Conservation (phyloP, 2,888 invertebrate genomes). For the Pristionchus maxplancki region DNA sequence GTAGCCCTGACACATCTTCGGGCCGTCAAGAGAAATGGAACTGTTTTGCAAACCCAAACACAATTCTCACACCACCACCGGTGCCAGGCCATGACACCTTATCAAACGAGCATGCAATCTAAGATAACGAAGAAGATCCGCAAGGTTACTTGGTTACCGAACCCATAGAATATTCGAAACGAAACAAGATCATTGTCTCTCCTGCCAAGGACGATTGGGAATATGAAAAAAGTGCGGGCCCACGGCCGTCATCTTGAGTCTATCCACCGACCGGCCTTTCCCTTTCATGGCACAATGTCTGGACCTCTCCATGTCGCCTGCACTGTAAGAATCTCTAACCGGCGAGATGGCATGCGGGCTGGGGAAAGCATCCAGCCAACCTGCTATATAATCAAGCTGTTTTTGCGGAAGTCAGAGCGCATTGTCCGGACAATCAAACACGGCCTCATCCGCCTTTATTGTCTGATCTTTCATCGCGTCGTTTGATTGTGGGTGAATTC, state of each 20-base stretch:
- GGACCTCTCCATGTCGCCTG: not conserved
- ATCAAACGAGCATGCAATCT: not conserved
- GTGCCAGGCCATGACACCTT: not conserved
- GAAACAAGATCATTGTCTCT: not conserved
- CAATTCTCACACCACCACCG: not conserved
- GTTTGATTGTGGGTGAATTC: not conserved
- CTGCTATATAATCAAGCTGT: not conserved
- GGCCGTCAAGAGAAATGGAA: not conserved
- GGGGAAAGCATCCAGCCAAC: not conserved
- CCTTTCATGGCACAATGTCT: not conserved
- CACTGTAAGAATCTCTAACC: not conserved
- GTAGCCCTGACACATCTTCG: not conserved
- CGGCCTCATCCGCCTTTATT: not conserved
- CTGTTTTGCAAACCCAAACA: not conserved
- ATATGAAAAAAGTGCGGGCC: not conserved
- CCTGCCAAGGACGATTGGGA: not conserved
- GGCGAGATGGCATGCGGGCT: not conserved
- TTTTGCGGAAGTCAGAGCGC: not conserved
- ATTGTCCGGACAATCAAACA: not conserved
- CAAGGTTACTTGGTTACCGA: not conserved
- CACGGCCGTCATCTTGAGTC: conserved; percentile 14
- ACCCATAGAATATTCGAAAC: too few relatives aligned
- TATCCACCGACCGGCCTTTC: not conserved
- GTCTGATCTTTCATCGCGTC: not conserved
- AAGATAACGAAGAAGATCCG: too few relatives aligned